These are phyloP conservation scores for Geopemphigus sp. DNA, from an alignment of 1,140 invertebrate species.

Conservation along the genomic window DNA sequence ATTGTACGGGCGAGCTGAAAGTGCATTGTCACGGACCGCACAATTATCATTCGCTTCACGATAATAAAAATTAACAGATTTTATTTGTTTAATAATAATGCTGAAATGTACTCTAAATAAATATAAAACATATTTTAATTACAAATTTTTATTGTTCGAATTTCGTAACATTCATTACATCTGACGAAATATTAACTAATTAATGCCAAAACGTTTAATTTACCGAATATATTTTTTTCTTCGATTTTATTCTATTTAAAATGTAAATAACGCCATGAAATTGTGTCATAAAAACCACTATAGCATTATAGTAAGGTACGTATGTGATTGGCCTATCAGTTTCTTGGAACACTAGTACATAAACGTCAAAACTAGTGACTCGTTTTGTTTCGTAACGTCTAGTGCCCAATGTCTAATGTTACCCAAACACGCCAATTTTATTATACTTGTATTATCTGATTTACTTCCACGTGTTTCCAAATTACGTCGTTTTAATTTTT, in stretches of 20 bases:
- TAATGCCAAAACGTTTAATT: background rate
- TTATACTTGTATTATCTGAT: slow-evolving; percentile 37
- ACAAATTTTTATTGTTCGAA: background rate
- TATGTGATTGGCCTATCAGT: background rate
- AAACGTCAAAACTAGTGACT: slow-evolving; percentile 29
- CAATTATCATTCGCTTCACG: background rate
- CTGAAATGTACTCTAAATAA: background rate
- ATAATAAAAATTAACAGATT: slow-evolving; percentile 30
- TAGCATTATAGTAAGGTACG: background rate
- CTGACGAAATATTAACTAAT: background rate
- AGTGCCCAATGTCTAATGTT: slow-evolving; percentile 17
- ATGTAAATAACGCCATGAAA: slow-evolving; percentile 8
- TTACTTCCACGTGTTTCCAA: background rate
- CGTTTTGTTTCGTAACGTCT: slow-evolving; percentile 31
- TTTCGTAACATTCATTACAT: slow-evolving; percentile 3
- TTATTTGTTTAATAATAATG: slow-evolving; percentile 1
- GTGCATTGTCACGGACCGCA: background rate
- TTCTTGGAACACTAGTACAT: slow-evolving; percentile 33
- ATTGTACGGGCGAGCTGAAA: background rate
- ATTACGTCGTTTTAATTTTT: slow-evolving; percentile 2
- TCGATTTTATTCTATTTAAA: background rate
- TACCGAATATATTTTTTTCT: background rate
- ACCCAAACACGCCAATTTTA: slow-evolving; percentile 36
- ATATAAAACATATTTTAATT: slow-evolving; percentile 38
- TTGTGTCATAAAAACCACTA: slow-evolving; percentile 12